Percentiles rank a stretch among this genome's conserved stretches.
Conservation (phyloP, 1,140 invertebrate genomes). For the Nylanderia fulva region DNA sequence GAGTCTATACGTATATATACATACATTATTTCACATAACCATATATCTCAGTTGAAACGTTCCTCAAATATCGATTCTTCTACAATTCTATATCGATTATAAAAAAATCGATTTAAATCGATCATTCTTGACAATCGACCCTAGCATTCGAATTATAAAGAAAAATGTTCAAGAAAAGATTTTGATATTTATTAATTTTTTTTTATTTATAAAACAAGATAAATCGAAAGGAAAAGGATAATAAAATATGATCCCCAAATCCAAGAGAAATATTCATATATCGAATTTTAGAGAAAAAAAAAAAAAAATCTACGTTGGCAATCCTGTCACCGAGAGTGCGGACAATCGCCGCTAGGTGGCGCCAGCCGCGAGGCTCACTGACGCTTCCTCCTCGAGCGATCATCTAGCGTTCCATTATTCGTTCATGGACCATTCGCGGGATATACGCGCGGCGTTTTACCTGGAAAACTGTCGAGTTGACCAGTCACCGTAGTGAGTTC, state of each 20-base stretch:
- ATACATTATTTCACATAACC: too few relatives aligned
- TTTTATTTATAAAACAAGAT: not conserved
- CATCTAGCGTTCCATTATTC: not conserved
- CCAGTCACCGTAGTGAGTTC: not conserved
- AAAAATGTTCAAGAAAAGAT: not conserved
- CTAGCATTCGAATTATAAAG: not conserved
- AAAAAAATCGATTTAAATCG: not conserved
- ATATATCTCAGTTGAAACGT: not conserved
- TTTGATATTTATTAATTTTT: too few relatives aligned
- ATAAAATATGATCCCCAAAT: not conserved
- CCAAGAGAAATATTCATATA: not conserved
- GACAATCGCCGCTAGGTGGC: not conserved
- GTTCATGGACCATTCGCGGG: not conserved
- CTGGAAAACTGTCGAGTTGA: constrained; percentile 10
- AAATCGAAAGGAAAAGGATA: not conserved
- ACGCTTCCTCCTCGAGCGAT: not conserved
- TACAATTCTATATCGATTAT: not conserved
- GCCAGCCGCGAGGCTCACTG: not conserved
- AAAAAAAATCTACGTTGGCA: not conserved
- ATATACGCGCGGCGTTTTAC: not conserved
- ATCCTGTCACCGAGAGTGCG: not conserved
- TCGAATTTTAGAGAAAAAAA: not conserved
- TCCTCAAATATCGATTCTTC: not conserved
- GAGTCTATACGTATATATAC: too few relatives aligned
- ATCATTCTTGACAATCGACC: not conserved